phyloP scores from a whole-genome alignment of 2,797 vertebrate genomes.

The Argentina silus region DNA sequence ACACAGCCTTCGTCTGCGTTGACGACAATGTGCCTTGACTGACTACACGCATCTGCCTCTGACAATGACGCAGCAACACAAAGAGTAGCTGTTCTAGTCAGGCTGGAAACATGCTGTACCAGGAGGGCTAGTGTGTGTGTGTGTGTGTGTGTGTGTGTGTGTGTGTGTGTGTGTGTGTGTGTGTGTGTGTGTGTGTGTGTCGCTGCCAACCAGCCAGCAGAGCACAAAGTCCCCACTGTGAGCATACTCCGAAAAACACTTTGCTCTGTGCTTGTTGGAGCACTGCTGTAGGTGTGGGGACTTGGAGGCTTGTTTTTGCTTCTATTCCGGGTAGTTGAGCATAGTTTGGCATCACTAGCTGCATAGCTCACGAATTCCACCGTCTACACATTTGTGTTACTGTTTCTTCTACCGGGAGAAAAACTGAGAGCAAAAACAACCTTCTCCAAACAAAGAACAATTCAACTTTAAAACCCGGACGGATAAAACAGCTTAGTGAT shows the following conservation, averaged over 20 bases:
- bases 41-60: constrained; percentile 47
- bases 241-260: constrained; percentile 44
- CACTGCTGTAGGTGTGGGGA: constrained; percentile 44
- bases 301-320: constrained; percentile 26
- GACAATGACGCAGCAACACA: constrained; percentile 48
- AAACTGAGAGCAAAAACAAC: constrained; percentile 26
- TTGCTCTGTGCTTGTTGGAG: constrained; percentile 30
- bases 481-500: too few relatives aligned
- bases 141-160: too few relatives aligned
- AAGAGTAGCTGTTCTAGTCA: constrained; percentile 52
- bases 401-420: constrained; percentile 38
- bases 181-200: too few relatives aligned
- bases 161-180: too few relatives aligned
- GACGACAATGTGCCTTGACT: constrained; percentile 43
- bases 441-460: too few relatives aligned
- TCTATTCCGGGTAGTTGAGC: constrained; percentile 31
- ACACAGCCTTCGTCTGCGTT: constrained; percentile 14
- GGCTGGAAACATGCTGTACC: constrained; percentile 62
- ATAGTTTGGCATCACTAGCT: constrained; percentile 40
- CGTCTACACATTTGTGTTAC: constrained; percentile 13
- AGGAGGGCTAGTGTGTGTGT: too few relatives aligned
- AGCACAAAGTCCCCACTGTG: constrained; percentile 67
- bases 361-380: constrained; percentile 27
- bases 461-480: too few relatives aligned
- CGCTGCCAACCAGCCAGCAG: constrained; percentile 41